Evolutionary conservation across 2,888 invertebrate species (phyloP), one percentile per base, ranked within the genome.

Genomic region (Chaetoderma sp.): DNA sequence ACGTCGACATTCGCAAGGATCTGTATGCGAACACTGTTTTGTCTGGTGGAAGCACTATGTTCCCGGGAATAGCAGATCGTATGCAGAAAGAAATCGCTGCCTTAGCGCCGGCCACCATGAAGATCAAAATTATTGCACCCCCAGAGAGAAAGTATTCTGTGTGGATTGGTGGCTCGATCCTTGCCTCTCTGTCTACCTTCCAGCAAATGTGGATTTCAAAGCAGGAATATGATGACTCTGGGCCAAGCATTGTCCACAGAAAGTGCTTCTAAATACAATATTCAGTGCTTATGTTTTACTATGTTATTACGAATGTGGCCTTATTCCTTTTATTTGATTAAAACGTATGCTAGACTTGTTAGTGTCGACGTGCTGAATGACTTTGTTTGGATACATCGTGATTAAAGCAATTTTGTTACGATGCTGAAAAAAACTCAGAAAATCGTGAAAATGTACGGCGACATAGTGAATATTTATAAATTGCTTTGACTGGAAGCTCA

Each of bases 1-100:
- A 60, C 36, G 77, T 78, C 45, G 84, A 84, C 70, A 85, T 85
- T 72, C 77, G 85, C 68, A 83, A 82, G 71, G 84, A 84, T 73
- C 76, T 85, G 73, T 85, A 85, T 63, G 95, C 84, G 69, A 87
- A 88, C 81, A 86, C 93, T 78, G 94, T 95, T 87, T 90, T 95
- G 81, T 94, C 94, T 74, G 95, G 95, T 76, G 96, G 95, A 83
- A 94, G 94, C 89, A 96, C 96, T 88, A 96, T 96, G 96, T 96
- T 94, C 89, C 96, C 95, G 71, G 93, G 79, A 32, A 78, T 79
- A 61, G 78, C 77, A 32, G 78, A 78, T 67, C 68, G 78, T 30
- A 77, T 78, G 95, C 95, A 96, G 89, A 96, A 96, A 89, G 96
- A 96, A 90, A 95, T 95, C 90, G 95, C 94, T 72, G 93, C 94